phyloP scores from a whole-genome alignment of 2,797 vertebrate genomes.

The Rhinatrema bivittatum region DNA sequence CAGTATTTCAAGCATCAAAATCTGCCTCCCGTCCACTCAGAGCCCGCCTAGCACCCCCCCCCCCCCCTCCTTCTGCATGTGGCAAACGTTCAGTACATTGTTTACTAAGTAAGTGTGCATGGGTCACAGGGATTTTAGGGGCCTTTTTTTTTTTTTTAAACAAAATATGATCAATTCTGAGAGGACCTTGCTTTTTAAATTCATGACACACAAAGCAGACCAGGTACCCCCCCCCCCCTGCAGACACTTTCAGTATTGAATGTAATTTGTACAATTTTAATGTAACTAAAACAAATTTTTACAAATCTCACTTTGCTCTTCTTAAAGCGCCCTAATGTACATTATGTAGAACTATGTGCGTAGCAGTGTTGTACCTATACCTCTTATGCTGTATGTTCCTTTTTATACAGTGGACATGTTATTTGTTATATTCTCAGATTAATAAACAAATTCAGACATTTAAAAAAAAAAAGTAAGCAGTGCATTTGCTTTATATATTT shows the following conservation, averaged over 20 bases:
- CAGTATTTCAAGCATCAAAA: slow-evolving; percentile 96
- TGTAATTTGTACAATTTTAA: slow-evolving; percentile 82
- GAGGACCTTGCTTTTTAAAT: slow-evolving; percentile 28
- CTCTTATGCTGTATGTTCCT: slow-evolving; percentile 48
- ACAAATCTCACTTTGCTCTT: slow-evolving; percentile 42
- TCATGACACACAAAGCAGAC: slow-evolving; percentile 23
- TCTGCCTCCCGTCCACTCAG: slow-evolving; percentile 75
- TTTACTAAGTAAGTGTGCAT: slow-evolving; percentile 55
- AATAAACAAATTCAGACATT: slow-evolving; percentile 73
- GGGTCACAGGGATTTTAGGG: slow-evolving; percentile 37
- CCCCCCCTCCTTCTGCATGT: slow-evolving; percentile 59
- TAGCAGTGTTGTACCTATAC: slow-evolving; percentile 42
- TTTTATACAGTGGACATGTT: slow-evolving; percentile 66
- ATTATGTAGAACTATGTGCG: slow-evolving; percentile 35
- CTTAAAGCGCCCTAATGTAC: slow-evolving; percentile 53
- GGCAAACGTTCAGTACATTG: too few relatives aligned
- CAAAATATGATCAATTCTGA: slow-evolving; percentile 23
- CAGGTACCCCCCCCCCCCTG: background rate
- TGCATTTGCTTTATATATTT: too few relatives aligned
- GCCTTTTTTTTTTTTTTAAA: slow-evolving; percentile 8
- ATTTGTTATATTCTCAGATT: slow-evolving; percentile 71
- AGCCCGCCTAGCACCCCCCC: slow-evolving; percentile 60
- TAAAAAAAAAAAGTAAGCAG: too few relatives aligned
- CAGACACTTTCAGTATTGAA: slow-evolving; percentile 62
- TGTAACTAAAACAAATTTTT: slow-evolving; percentile 65